Conservation (phyloP, 2,888 invertebrate genomes). For the Neria commutata region DNA sequence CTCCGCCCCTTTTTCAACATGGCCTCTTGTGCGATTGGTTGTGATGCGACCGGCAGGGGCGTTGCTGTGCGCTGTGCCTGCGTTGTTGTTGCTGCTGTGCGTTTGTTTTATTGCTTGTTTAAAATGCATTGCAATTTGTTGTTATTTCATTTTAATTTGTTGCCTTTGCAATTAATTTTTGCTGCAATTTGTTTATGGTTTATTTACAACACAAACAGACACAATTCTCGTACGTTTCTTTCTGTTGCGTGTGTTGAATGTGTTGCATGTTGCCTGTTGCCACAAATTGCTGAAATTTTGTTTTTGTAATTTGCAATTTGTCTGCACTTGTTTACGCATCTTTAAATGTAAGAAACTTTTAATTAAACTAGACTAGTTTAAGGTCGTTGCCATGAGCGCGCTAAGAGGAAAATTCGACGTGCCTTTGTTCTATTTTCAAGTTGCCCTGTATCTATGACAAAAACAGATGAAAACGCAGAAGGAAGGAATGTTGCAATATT, state of each 20-base stretch:
- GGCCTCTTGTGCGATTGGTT: slow-evolving; percentile 52
- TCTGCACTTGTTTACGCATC: neutral
- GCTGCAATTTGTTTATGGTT: slow-evolving; percentile 12
- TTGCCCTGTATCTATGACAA: neutral
- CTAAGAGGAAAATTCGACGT: too few relatives aligned
- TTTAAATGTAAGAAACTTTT: too few relatives aligned
- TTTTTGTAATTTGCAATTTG: neutral
- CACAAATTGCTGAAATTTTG: neutral
- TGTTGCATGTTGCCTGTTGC: neutral
- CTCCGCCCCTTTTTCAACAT: slow-evolving; percentile 54
- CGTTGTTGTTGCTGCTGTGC: neutral
- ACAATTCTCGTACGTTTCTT: neutral
- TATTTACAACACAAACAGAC: neutral
- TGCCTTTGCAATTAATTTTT: slow-evolving; percentile 15
- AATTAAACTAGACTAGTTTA: too few relatives aligned
- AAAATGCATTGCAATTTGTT: neutral
- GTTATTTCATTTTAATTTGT: slow-evolving; percentile 1
- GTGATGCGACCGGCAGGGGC: slow-evolving; percentile 34
- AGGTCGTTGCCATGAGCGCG: too few relatives aligned
- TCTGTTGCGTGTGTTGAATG: neutral
- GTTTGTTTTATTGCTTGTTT: slow-evolving; percentile 12
- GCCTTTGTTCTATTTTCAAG: neutral
- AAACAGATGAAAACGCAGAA: neutral
- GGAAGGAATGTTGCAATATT: neutral
- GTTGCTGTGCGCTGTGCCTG: slow-evolving; percentile 29